phyloP scores from a whole-genome alignment of 1,140 invertebrate genomes.

The Adelges cooleyi region DNA sequence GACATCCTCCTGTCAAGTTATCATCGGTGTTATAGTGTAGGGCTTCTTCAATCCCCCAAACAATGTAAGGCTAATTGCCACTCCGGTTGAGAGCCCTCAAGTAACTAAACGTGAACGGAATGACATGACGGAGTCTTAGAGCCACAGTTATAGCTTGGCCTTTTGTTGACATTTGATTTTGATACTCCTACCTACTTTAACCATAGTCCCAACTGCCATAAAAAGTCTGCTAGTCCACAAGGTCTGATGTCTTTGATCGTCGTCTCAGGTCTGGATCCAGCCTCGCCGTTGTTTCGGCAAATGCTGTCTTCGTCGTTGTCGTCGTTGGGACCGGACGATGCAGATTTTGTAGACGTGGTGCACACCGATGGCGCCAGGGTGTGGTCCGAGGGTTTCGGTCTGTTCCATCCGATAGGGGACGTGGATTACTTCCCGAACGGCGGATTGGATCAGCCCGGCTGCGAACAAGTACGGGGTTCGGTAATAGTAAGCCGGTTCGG shows the following conservation, averaged over 20 bases:
- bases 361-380: constrained; percentile 41
- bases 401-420: constrained; percentile 45
- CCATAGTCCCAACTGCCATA: too few species aligned
- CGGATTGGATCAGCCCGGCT: constrained; percentile 58
- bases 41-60: too few species aligned
- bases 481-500: constrained; percentile 43
- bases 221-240: too few species aligned
- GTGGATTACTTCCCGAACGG: constrained; percentile 66
- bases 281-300: constrained; percentile 52
- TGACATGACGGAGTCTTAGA: too few species aligned
- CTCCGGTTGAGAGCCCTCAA: too few species aligned
- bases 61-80: too few species aligned
- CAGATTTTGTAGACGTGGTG: constrained; percentile 43
- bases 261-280: constrained; percentile 51
- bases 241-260: background rate
- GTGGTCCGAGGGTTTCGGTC: constrained; percentile 38
- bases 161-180: too few species aligned
- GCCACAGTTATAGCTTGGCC: too few species aligned
- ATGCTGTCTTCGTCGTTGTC: constrained; percentile 39
- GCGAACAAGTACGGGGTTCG: constrained; percentile 43
- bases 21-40: too few species aligned
- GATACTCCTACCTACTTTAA: too few species aligned
- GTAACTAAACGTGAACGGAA: too few species aligned
- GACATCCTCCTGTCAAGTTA: too few species aligned
- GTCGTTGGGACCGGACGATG: constrained; percentile 39